A percentile compares a stretch with the other conserved stretches of the same genome.
Evolutionary conservation across 1,140 invertebrate genomes (phyloP).

Genomic region (Mylabris phalerata): DNA sequence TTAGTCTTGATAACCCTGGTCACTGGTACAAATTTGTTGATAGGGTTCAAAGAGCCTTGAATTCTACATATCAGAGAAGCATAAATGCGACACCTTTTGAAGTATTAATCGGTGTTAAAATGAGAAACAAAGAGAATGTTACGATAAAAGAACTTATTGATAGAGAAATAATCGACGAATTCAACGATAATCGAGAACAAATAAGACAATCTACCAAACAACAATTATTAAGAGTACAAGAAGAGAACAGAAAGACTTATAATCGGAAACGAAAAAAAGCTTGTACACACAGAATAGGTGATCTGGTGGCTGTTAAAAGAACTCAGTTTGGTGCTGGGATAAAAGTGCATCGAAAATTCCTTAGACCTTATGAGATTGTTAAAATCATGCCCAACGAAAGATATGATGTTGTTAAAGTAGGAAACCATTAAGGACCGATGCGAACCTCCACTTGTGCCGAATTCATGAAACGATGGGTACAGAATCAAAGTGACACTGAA

Average conservation of each 20-base stretch:
- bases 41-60: slow-evolving; percentile 32
- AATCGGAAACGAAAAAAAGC: too few species aligned
- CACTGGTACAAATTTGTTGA: slow-evolving; percentile 36
- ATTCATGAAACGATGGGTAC: too few species aligned
- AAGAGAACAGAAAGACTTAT: too few species aligned
- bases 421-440: slow-evolving; percentile 18
- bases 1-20: slow-evolving; percentile 19
- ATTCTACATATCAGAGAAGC: slow-evolving; percentile 35
- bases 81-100: not conserved
- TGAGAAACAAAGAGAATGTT: slow-evolving; percentile 8
- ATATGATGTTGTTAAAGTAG: slow-evolving; percentile 30
- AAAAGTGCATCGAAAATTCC: slow-evolving; percentile 38
- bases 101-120: slow-evolving; percentile 15
- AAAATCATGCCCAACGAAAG: slow-evolving; percentile 31
- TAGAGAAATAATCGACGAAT: not conserved
- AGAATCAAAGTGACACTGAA: too few species aligned
- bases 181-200: too few species aligned
- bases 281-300: slow-evolving; percentile 27
- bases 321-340: slow-evolving; percentile 37
- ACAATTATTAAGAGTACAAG: too few species aligned
- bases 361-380: slow-evolving; percentile 38
- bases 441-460: too few species aligned
- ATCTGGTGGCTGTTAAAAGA: slow-evolving; percentile 39
- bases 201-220: too few species aligned
- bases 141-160: slow-evolving; percentile 15